Percentiles rank a stretch among this genome's conserved stretches.
These are phyloP conservation scores for Toxotes jaculatrix DNA, from an alignment of 2,113 vertebrate genomes.

Conservation along the genomic window DNA sequence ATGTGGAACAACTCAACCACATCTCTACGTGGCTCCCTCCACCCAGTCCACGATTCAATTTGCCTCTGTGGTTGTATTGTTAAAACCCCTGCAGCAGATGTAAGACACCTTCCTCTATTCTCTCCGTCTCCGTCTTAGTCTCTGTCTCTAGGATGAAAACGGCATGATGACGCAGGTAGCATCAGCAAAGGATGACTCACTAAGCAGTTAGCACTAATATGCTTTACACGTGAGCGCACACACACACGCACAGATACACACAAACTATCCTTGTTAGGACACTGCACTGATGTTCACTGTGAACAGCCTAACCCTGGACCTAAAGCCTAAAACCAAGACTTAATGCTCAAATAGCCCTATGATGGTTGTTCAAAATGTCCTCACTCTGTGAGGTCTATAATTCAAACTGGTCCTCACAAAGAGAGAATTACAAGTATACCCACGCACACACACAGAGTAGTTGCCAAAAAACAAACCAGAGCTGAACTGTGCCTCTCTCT, in stretches of 20 bases:
- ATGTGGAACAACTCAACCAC: background rate
- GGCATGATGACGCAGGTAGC: constrained; percentile 75
- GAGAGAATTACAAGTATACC: background rate
- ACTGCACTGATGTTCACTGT: no score
- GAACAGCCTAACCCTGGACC: no score
- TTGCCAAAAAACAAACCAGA: background rate
- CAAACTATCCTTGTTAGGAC: background rate
- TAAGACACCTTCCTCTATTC: constrained; percentile 33
- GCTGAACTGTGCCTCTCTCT: background rate
- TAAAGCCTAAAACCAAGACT: no score
- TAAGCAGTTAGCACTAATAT: constrained; percentile 49
- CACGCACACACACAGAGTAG: constrained; percentile 16
- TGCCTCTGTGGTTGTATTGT: background rate
- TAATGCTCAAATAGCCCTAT: no score
- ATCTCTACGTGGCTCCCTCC: background rate
- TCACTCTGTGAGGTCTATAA: no score
- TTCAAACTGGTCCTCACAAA: no score
- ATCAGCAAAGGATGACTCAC: constrained; percentile 76
- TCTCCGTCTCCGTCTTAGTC: constrained; percentile 40
- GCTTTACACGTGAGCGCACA: constrained; percentile 14
- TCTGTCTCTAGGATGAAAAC: constrained; percentile 54
- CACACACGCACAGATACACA: background rate
- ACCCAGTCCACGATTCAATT: background rate
- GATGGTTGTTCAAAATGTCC: no score
- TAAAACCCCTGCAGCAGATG: constrained; percentile 44